Base-by-base conservation (phyloP, 23 tunicate genomes). In the Trididemnum miniatum region DNA sequence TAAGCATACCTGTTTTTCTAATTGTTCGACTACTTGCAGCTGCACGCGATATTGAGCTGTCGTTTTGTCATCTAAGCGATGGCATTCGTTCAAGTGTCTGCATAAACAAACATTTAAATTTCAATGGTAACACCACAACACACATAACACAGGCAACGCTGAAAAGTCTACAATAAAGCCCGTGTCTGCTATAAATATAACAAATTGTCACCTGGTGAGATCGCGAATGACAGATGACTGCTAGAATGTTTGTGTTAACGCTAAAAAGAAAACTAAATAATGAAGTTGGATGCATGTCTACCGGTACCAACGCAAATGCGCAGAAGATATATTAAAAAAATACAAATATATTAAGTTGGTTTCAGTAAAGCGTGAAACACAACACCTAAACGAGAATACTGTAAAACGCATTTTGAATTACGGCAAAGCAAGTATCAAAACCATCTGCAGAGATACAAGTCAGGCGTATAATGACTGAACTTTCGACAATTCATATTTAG, bases 11-110 rank as follows among this genome's bases (percentile, higher is more conserved):
- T 94, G 98, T 65, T 88, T 85, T 76, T 94, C 98, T 50, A 94
- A 71, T 44, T 88, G 94, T 51, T 89, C 94, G 44, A 94, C 98
- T 31, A 88, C 90, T 72, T 94, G 90, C 94, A 94, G 83, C 71
- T 95, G 99, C 52, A 95, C 95, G n/a, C 95, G 84, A 60, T 95
- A 95, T 76, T 95, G 99, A 3, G 95, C 99, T 20, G 95, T 89
- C 39, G 91, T 89, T 77, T 95, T 95, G 85, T 95, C 99, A 72
- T 89, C 95, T 65, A 89, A 66, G 26, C 91, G 49, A 59, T 95
- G 99, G 35, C 71, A 83, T 31, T 82, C 77, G 71, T 89, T 86
- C 36, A 95, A 39, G 73, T 95, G 99, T 28, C 99, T 95, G 77
- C 20, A 76, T 64, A 7, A 66, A 29, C 54, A 44, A 44, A 62